Evolutionary conservation across 1,140 invertebrate genomes (phyloP).

Genomic region (Tetramorium alpestre): DNA sequence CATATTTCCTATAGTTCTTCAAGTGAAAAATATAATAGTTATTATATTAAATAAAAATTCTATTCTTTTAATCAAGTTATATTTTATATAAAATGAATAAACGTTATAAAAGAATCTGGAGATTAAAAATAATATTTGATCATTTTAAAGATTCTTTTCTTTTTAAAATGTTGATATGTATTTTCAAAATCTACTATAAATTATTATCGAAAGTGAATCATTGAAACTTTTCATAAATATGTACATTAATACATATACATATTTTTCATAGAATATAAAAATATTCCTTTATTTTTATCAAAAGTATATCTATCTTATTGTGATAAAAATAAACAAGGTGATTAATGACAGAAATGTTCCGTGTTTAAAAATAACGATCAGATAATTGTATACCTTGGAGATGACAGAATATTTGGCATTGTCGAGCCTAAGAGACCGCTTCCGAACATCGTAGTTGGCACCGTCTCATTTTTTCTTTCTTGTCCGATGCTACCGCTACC

Average conservation of each 20-base stretch:
- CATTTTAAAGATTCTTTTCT: neutral
- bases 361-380: slow-evolving; percentile 30
- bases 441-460: slow-evolving; percentile 12
- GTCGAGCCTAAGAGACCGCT: slow-evolving; percentile 28
- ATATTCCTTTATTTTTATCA: neutral
- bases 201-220: neutral
- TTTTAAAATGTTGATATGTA: neutral
- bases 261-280: slow-evolving; percentile 15
- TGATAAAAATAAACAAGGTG: slow-evolving; percentile 31
- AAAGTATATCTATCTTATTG: slow-evolving; percentile 13
- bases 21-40: neutral
- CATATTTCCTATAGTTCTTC: slow-evolving; percentile 12
- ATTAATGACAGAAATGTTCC: slow-evolving; percentile 18
- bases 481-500: neutral
- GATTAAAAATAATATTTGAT: neutral
- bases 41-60: neutral
- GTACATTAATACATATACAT: neutral
- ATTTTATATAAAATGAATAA: neutral
- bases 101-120: neutral
- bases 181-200: neutral
- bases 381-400: slow-evolving; percentile 22
- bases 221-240: neutral
- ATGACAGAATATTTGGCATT: slow-evolving; percentile 38
- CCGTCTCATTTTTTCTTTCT: slow-evolving; percentile 36
- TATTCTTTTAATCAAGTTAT: neutral